Evolutionary conservation across 2,888 invertebrate species (phyloP), one percentile per base, ranked within the genome.

Genomic region (Metallyticus violacea): DNA sequence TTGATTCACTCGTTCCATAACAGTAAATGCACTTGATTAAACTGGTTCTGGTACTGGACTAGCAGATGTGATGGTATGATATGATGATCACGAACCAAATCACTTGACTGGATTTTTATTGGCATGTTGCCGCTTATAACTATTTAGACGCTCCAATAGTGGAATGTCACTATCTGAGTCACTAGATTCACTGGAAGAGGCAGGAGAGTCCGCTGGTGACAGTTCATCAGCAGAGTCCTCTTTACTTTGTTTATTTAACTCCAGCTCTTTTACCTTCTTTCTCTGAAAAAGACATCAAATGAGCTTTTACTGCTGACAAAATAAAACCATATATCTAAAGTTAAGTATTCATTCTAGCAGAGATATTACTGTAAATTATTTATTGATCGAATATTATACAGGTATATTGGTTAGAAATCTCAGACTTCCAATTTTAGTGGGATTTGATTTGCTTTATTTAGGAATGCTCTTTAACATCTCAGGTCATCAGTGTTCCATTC

Each of bases 161-260:
- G 88, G 88, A 27, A 87, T 79, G 40, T 85, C 88, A 79, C 88
- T 88, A 9, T 90, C 89, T 9, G 89, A 89, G 85, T 90, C 89
- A 85, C 89, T 89, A 15, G 87, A 87, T 78, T 86, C 87, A n/a
- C 86, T 84, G 40, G 86, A 85, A 7, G 89, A 88, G 82, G 89
- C 89, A n/a, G 89, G 88, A 5, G 89, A 79, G 15, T 85, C 85
- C 9, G 85, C 79, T 30, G 90, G 89, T 6, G 89, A 89, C 86
- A 89, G 85, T 86, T 89, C 90, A 85, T 88, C 89, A 79, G 88
- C 89, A 2, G 87, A 88, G 28, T 83, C 77, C 26, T 76, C 26
- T 22, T 84, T 79, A 27, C 30, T 78, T n/a, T 28, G 76, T 5
- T 3, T 1, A n/a, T 22, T 0, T 28, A 7, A 5, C n/a, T 26